Evolutionary conservation across 2,797 vertebrate genomes (phyloP), one percentile per base, ranked within the genome.

Genomic region (Knipowitschia caucasica): DNA sequence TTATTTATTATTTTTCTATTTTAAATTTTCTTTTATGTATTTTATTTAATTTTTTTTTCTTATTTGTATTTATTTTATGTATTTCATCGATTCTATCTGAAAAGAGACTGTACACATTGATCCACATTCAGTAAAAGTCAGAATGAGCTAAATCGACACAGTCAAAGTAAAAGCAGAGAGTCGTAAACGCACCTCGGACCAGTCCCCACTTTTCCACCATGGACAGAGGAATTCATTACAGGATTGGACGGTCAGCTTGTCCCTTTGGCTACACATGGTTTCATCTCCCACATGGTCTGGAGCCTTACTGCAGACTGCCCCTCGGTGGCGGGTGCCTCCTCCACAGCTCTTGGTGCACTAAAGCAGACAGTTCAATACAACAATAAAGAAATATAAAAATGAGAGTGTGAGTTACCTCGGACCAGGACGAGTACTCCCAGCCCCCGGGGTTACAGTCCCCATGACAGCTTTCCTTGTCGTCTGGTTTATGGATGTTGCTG

Each of bases 301-400:
- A 26, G 91, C 89, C 72, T 91, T 96, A 53, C 93, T 91, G 10
- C 97, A 99, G 73, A 89, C 82, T 4, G 95, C 95, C 50, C 89
- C 89, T 55, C 97, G 90, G 25, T 88, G 91, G 43, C 92, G 93
- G 1, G 83, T 92, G 44, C 97, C 97, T 2, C 92, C 91, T 0
- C 91, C 94, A 0, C 97, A 99, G 82, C 90, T 99, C 76, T 93
- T 95, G 29, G 97, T 96, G 82, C 97, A 99, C 97, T 99, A 77
- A 34, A 56, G 30, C 2, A 53, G 47, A 73, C 49, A 68, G 2
- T 26, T 54, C 46, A 49, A 3, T 36, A 11, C n/a, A 34, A 21
- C 30, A 24, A n/a, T 20, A 24, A 20, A n/a, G n/a, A n/a, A n/a
- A n/a, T n/a, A n/a, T n/a, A n/a, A n/a, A n/a, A n/a, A n/a, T n/a